phyloP scores from a whole-genome alignment of 2,113 vertebrate genomes.

The Gymnorhina tibicen region DNA sequence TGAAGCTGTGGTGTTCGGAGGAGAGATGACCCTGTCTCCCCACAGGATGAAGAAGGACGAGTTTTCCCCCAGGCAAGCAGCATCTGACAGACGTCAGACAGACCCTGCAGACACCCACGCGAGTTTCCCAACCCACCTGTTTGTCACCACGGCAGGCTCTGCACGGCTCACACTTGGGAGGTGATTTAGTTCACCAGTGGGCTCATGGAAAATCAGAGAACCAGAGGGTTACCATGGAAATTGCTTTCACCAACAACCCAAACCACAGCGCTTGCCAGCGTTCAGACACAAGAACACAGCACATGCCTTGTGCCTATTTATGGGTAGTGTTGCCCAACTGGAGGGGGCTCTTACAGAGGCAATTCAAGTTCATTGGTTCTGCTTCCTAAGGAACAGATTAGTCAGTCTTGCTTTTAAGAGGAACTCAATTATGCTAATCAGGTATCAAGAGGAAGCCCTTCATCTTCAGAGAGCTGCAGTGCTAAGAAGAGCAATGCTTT shows the following conservation, averaged over 20 bases:
- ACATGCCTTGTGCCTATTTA: neutral
- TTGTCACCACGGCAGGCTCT: neutral
- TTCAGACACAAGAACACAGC: neutral
- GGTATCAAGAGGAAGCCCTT: constrained; percentile 19
- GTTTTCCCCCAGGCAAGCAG: neutral
- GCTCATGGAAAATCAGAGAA: neutral
- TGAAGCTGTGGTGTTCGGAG: neutral
- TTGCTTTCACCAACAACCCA: constrained; percentile 29
- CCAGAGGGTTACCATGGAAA: constrained; percentile 3
- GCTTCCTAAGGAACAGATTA: constrained; percentile 46
- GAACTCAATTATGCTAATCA: constrained; percentile 21
- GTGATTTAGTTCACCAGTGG: neutral
- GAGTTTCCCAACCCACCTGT: neutral
- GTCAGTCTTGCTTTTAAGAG: constrained; percentile 5
- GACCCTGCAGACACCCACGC: neutral
- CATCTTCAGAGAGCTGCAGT: constrained; percentile 1
- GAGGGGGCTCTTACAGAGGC: neutral
- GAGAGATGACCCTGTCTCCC: neutral
- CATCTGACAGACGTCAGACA: neutral
- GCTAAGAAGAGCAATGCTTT: neutral
- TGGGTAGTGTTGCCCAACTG: neutral
- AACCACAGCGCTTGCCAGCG: neutral
- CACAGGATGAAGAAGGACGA: neutral
- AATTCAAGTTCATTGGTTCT: constrained; percentile 41
- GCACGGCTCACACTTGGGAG: neutral